These are phyloP conservation scores for Mya arenaria DNA, from an alignment of 1,140 invertebrate species.

Conservation along the genomic window DNA sequence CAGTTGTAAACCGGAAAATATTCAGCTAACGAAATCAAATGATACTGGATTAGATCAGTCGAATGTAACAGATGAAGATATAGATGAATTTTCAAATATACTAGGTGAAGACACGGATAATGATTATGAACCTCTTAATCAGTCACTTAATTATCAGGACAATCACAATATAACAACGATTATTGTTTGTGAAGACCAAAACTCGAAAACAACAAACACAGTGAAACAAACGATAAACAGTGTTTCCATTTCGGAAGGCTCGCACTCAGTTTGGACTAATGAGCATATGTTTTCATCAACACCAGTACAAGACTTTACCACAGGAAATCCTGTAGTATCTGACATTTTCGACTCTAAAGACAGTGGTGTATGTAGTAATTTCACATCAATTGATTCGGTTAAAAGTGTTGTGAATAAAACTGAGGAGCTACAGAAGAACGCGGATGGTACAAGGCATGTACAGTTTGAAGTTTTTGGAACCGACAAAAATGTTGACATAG, in stretches of 20 bases:
- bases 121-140: too few relatives aligned
- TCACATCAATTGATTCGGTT: constrained; percentile 17
- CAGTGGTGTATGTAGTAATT: constrained; percentile 35
- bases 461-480: not conserved
- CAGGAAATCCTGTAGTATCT: not conserved
- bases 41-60: too few relatives aligned
- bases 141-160: too few relatives aligned
- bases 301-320: not conserved
- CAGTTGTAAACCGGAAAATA: too few relatives aligned
- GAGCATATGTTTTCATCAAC: not conserved
- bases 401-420: not conserved
- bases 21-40: too few relatives aligned
- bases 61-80: too few relatives aligned
- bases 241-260: not conserved
- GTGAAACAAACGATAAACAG: not conserved
- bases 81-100: too few relatives aligned
- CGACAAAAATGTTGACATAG: not conserved
- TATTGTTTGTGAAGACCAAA: not conserved
- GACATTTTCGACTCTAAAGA: constrained; percentile 22
- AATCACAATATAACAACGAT: not conserved
- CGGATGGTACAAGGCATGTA: not conserved
- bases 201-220: not conserved
- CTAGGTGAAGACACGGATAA: too few relatives aligned
- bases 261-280: not conserved
- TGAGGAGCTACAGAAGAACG: not conserved